Evolutionary conservation across 1,140 invertebrate genomes (phyloP), one percentile per base, ranked within the genome.

Genomic region (Diabrotica virgifera): DNA sequence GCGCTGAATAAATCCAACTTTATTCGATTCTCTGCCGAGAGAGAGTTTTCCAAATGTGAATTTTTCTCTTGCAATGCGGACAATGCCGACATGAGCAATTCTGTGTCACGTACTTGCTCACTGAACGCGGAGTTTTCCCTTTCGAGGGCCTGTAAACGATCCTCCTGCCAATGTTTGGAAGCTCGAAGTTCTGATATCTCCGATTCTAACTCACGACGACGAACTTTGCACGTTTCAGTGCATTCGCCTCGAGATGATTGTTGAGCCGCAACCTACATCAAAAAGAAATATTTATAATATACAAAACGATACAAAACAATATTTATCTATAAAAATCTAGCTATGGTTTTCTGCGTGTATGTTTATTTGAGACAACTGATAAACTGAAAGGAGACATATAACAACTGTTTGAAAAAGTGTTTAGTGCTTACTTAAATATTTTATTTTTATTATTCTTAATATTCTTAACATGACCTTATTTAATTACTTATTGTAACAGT

Each of bases 1-100:
- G 95, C 96, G 63, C 94, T 96, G 81, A 98, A 97, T 63, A 99
- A 85, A 83, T 98, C 95, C 64, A 98, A 85, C 82, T 98, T 98
- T 79, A 98, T 90, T 65, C 95, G 85, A 54, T 95, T 99, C 84
- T 98, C 96, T 35, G 95, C 93, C 69, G 92, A 95, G 58, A 99
- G 85, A 78, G 91, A 95, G 74, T 92, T 93, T 82, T 99, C 95
- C 63, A 96, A 83, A 78, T 93, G 92, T 71, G 85, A 79, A 78
- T 92, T 95, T 82, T 94, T 94, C 66, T 95, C 92, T 81, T 95
- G 91, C 79, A 96, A 86, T 37, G 87, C 86, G 65, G 85, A 86
- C 52, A 95, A 79, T n/a, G 92, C 91, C 53, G 86, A 85, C 80
- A 94, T 86, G 65, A 95, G 79, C 71, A 92, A 86, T 72, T 95